Evolutionary conservation across 1,140 invertebrate species (phyloP), one percentile per base, ranked within the genome.

Genomic region (Scylla paramamosain): DNA sequence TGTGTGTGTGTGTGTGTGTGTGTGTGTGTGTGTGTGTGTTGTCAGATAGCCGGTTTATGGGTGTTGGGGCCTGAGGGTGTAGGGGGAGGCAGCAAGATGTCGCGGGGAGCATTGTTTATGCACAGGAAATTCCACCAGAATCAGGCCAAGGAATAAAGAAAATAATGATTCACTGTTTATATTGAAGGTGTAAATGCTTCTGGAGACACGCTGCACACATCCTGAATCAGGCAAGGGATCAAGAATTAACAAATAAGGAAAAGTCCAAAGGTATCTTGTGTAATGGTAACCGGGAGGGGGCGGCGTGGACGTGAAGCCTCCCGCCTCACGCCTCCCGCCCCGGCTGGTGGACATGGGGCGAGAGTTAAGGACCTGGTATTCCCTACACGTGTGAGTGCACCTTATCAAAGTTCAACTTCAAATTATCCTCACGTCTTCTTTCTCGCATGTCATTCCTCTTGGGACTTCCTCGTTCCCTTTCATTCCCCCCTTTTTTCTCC

Each of bases 1-100:
- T 88, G 31, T 88, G 86, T 88, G 86, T 88, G 86, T 88, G 86
- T 88, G 86, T 88, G 86, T 88, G 86, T 88, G 86, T 88, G 86
- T 88, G 86, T 88, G 86, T 88, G 86, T 46, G n/a, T 46, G 32
- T 89, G 67, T 77, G 67, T 77, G 67, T 77, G 67, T 77, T 20
- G 52, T 7, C 20, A 77, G 16, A 20, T 20, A 77, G 20, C 10
- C 67, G 67, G 67, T 7, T n/a, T 7, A 77, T n/a, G 20, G 20
- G n/a, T 77, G 25, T 59, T 4, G 39, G 1, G 39, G 39, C 39
- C 39, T 12, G 52, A 20, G 10, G 52, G 52, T n/a, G 67, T 39
- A 77, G 67, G n/a, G n/a, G n/a, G 67, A 77, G 67, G 52, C 10
- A n/a, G 67, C 67, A n/a, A 20, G 25, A 1, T n/a, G 67, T 12